Conservation (phyloP, 2,888 invertebrate species). For the Caenorhabditis sp. region DNA sequence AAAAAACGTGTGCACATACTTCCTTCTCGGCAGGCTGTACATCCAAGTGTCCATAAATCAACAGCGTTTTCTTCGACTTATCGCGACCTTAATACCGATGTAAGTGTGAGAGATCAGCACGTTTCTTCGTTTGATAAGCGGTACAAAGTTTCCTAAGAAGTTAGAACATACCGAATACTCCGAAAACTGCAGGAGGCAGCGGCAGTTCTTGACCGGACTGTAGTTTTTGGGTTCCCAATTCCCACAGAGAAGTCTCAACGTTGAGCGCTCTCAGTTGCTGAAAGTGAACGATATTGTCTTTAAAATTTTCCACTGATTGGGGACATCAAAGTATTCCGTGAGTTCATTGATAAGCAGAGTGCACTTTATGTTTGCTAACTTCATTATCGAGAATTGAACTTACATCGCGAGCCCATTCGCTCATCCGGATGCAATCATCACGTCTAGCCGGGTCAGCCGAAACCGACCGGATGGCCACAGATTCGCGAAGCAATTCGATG, state of each 20-base stretch:
- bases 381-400: constrained; percentile 33
- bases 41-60: constrained; percentile 97
- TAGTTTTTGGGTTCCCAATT: constrained; percentile 74
- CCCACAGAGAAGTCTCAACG: constrained; percentile 73
- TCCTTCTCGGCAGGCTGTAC: constrained; percentile 94
- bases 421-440: constrained; percentile 91
- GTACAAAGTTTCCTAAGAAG: constrained; percentile 37
- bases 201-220: constrained; percentile 61
- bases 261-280: constrained; percentile 74
- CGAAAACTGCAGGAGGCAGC: constrained; percentile 80
- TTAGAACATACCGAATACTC: constrained; percentile 85
- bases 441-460: constrained; percentile 93
- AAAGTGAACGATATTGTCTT: constrained; percentile 40
- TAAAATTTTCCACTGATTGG: constrained; percentile 11
- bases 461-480: constrained; percentile 95
- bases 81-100: constrained; percentile 48
- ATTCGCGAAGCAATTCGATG: constrained; percentile 90
- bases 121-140: constrained; percentile 48
- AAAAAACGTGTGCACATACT: constrained; percentile 34
- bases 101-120: constrained; percentile 27
- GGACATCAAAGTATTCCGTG: constrained; percentile 28
- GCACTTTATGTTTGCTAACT: constrained; percentile 24
- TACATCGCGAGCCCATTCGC: constrained; percentile 87
- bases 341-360: constrained; percentile 34
- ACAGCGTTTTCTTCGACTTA: constrained; percentile 89